Evolutionary conservation across 1,140 invertebrate species (phyloP).

Genomic region (Maconellicoccus hirsutus): DNA sequence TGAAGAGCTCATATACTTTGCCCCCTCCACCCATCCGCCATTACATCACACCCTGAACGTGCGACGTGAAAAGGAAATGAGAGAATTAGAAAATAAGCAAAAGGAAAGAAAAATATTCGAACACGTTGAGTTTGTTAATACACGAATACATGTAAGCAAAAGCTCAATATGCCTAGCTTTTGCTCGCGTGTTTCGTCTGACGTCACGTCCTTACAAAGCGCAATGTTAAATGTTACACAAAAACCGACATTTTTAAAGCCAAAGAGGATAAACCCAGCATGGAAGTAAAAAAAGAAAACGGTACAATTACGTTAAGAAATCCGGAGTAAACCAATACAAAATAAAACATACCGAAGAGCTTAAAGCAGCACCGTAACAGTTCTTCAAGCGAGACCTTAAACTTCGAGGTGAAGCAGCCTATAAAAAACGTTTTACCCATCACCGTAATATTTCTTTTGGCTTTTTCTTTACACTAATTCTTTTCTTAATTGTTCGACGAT

Average conservation of each 20-base stretch:
- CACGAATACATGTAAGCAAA: not conserved
- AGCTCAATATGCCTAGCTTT: not conserved
- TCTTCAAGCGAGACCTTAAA: conserved; percentile 28
- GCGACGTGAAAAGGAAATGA: too few species aligned
- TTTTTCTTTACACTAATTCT: not conserved
- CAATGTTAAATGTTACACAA: not conserved
- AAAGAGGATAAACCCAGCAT: not conserved
- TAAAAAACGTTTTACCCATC: conserved; percentile 24
- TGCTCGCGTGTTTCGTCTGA: not conserved
- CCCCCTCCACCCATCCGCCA: too few species aligned
- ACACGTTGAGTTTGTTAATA: too few species aligned
- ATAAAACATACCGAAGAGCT: conserved; percentile 29
- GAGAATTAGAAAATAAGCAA: too few species aligned
- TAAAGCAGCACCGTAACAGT: conserved; percentile 27
- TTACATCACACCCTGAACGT: too few species aligned
- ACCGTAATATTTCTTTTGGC: conserved; percentile 16
- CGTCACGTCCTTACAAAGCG: not conserved
- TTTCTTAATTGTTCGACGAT: too few species aligned
- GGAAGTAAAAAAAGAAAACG: not conserved
- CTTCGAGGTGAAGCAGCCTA: conserved; percentile 27
- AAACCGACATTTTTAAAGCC: not conserved
- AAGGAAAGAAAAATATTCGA: too few species aligned
- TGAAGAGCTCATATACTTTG: too few species aligned
- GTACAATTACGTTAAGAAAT: not conserved
- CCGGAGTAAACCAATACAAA: not conserved